Evolutionary conservation across 2,113 vertebrate genomes (phyloP), one percentile per base, ranked within the genome.

Genomic region (Mustelus asterias): DNA sequence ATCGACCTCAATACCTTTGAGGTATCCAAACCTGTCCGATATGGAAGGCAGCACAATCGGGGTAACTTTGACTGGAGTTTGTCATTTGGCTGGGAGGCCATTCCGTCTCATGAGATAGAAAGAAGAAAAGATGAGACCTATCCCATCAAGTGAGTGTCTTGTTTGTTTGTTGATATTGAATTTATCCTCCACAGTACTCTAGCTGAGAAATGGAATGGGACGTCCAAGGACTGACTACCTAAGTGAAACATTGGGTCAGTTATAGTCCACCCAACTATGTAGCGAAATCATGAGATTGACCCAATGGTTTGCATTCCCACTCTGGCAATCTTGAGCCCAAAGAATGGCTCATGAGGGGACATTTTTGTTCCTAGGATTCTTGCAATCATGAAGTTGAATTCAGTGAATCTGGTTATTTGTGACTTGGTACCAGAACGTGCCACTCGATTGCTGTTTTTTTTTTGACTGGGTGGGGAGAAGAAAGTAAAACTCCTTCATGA

Each of bases 51-150:
- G 24, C 98, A 97, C 96, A 99, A 98, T 97, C 98, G 99, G 0
- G 99, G 99, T 5, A 99, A 99, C 97, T 99, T 99, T 58, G 99
- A 99, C 97, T 99, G 99, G 99, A 98, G 98, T 96, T 97, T 99
- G 96, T 98, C 97, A 0, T 99, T 99, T 0, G 98, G 99, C 96
- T 99, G 99, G 99, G 99, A 99, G 96, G 0, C 96, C 0, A 95
- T 99, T 1, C 99, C 99, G 0, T 95, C 96, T 0, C 97, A 97
- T 0, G 98, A 98, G 85, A 97, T 96, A 96, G 97, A 96, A 96
- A 97, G 98, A 80, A 98, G 99, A 96, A 99, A 98, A 96, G 99
- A 99, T 54, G 99, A 99, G 97, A 99, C 99, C 0, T 98, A 98
- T 96, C 98, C 99, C 65, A 98, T 99, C 97, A 99, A 99, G 99